Evolutionary conservation across 2,888 invertebrate species (phyloP).

Genomic region (Pediacus dermestoides): DNA sequence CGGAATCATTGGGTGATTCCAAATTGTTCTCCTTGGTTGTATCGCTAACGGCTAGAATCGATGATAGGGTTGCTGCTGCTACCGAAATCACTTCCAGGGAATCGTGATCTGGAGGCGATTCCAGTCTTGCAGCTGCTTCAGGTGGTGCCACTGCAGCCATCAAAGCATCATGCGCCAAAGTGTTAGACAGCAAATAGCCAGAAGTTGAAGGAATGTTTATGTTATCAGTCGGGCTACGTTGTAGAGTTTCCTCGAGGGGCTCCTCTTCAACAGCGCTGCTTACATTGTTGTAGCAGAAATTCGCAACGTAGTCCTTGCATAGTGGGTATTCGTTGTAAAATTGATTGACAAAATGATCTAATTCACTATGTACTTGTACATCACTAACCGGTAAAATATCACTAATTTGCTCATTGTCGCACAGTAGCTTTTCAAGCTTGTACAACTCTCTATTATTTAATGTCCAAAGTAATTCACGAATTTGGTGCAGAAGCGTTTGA

Average conservation of each 20-base stretch:
- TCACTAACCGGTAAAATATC: conserved; percentile 48
- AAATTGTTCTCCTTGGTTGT: conserved; percentile 22
- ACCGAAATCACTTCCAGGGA: conserved; percentile 59
- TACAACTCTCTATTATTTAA: conserved; percentile 79
- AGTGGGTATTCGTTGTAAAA: conserved; percentile 65
- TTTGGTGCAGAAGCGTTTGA: conserved; percentile 82
- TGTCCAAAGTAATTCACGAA: conserved; percentile 86
- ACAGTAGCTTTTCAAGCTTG: conserved; percentile 82
- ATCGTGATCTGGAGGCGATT: conserved; percentile 53
- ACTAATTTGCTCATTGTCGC: conserved; percentile 80
- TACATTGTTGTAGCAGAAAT: too few relatives aligned
- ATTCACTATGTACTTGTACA: conserved; percentile 53
- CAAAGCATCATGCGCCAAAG: conserved; percentile 58
- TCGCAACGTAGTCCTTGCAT: conserved; percentile 16
- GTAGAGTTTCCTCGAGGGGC: conserved; percentile 29
- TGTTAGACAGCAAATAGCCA: conserved; percentile 61
- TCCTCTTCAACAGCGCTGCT: too few relatives aligned
- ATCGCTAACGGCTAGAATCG: conserved; percentile 49
- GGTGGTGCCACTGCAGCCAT: too few relatives aligned
- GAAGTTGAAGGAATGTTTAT: conserved; percentile 61
- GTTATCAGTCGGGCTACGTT: conserved; percentile 31
- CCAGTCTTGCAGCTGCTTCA: conserved; percentile 38
- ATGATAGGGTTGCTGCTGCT: conserved; percentile 61
- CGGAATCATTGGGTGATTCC: conserved; percentile 59
- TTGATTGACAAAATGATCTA: conserved; percentile 65